A percentile compares a stretch with the other conserved stretches of the same genome.
Conservation (phyloP, 2,888 invertebrate species). For the Sisyra nigra region DNA sequence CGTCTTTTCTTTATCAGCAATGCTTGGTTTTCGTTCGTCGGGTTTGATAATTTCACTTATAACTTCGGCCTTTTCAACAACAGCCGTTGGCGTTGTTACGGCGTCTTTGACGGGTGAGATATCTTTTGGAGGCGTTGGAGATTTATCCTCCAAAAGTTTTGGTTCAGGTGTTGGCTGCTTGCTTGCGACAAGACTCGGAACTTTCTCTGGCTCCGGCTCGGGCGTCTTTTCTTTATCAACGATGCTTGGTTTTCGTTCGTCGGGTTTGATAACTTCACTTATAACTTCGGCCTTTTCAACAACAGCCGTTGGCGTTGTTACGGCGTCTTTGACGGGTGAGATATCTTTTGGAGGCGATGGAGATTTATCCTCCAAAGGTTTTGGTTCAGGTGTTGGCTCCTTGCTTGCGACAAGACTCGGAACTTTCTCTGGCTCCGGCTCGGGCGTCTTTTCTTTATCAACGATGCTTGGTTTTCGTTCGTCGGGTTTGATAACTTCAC, state of each 20-base stretch:
- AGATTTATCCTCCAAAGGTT: no score
- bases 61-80: background rate
- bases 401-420: background rate
- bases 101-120: background rate
- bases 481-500: no score
- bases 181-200: background rate
- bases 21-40: background rate
- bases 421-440: conserved; percentile 4
- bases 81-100: background rate
- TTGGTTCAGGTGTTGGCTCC: background rate
- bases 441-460: conserved; percentile 8
- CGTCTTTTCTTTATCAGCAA: conserved; percentile 8
- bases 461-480: conserved; percentile 5
- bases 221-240: conserved; percentile 8
- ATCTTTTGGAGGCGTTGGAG: background rate
- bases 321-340: background rate
- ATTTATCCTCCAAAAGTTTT: background rate
- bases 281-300: background rate
- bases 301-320: background rate
- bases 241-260: background rate
- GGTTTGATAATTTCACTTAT: no score
- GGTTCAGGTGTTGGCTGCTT: background rate
- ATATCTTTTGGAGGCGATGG: no score
- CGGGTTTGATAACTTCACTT: no score
- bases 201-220: conserved; percentile 1